Conservation (phyloP, 1,140 invertebrate species). For the Drosophila littoralis region DNA sequence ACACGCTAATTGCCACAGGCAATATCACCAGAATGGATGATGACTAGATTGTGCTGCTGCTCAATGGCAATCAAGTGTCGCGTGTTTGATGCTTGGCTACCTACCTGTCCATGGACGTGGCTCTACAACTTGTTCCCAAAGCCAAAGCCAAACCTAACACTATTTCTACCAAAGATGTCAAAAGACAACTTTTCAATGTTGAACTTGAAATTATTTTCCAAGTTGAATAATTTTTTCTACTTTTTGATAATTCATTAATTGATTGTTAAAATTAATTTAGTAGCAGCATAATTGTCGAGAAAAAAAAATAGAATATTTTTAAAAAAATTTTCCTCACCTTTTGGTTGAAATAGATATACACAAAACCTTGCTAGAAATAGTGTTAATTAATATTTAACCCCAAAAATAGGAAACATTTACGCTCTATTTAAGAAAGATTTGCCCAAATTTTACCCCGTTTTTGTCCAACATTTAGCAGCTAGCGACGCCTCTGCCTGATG, state of each 20-base stretch:
- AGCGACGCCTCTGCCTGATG: conserved; percentile 12
- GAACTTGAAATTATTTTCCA: no score
- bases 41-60: conserved; percentile 49
- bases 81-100: conserved; percentile 73
- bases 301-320: no score
- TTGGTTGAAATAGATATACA: no score
- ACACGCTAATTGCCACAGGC: conserved; percentile 70
- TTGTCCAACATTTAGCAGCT: not conserved
- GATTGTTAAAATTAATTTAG: no score
- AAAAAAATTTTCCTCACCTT: no score
- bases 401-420: not conserved
- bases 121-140: not conserved
- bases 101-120: conserved; percentile 64
- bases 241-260: no score
- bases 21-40: conserved; percentile 51
- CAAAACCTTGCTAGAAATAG: no score
- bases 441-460: not conserved
- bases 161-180: no score
- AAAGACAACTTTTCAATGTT: no score
- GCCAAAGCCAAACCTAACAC: not conserved
- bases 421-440: not conserved
- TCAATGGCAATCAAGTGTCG: conserved; percentile 73
- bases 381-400: not conserved
- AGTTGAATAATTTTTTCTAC: no score
- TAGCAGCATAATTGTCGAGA: no score